These are phyloP conservation scores for Cordylochernes scorpioides DNA, from an alignment of 2,888 invertebrate genomes.

Conservation along the genomic window DNA sequence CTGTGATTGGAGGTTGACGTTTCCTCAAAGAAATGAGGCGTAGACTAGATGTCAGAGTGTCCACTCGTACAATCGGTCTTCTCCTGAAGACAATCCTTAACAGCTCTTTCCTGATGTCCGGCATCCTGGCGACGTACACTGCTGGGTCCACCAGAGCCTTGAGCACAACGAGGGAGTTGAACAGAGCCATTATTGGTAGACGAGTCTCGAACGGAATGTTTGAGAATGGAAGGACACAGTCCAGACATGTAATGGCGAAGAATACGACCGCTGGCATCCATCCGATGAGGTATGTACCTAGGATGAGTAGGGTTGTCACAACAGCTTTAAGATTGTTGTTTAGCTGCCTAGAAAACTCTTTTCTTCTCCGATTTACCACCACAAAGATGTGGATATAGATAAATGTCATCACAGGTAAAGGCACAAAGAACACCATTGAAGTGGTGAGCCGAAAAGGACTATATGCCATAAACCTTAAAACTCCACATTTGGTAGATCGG, in stretches of 20 bases:
- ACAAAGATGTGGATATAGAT: constrained; percentile 34
- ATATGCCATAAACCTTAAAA: constrained; percentile 20
- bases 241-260: constrained; percentile 31
- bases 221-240: constrained; percentile 21
- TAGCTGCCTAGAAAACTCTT: constrained; percentile 8
- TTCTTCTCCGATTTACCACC: background rate
- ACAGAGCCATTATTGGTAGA: constrained; percentile 16
- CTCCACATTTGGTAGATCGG: constrained; percentile 11
- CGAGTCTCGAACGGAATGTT: constrained; percentile 12
- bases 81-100: too few species aligned
- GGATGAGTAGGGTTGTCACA: constrained; percentile 33
- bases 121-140: constrained; percentile 37
- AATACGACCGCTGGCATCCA: constrained; percentile 34
- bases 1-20: too few species aligned
- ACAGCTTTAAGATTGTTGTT: constrained; percentile 28
- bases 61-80: too few species aligned
- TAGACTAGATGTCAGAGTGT: too few species aligned
- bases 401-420: constrained; percentile 31
- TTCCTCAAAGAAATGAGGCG: too few species aligned
- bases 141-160: constrained; percentile 36
- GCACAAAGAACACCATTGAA: constrained; percentile 30
- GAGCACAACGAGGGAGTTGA: constrained; percentile 31
- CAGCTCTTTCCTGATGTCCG: constrained; percentile 29
- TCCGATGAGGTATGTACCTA: constrained; percentile 29
- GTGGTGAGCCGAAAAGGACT: constrained; percentile 27